A percentile compares a stretch with the other conserved stretches of the same genome.
These are phyloP conservation scores for Hestina assimilis DNA, from an alignment of 1,140 invertebrate genomes.

Conservation along the genomic window DNA sequence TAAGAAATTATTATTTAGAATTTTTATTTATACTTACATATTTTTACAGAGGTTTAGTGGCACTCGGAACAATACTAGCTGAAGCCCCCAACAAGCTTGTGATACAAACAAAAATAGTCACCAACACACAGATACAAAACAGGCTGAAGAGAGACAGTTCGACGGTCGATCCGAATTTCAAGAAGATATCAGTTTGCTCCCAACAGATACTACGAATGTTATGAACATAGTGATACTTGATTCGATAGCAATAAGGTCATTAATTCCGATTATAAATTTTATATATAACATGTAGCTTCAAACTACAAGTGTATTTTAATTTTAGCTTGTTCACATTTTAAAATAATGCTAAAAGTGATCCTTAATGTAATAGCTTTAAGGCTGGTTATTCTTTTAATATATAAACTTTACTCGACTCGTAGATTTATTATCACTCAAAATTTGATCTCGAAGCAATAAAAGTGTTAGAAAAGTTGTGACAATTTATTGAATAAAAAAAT, in stretches of 20 bases:
- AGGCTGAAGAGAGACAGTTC: constrained; percentile 37
- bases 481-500: constrained; percentile 20
- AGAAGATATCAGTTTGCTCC: constrained; percentile 53
- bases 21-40: too few relatives aligned
- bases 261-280: constrained; percentile 10
- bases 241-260: constrained; percentile 12
- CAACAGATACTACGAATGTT: constrained; percentile 66
- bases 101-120: constrained; percentile 61
- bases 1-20: too few relatives aligned
- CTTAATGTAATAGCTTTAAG: background rate
- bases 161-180: constrained; percentile 13
- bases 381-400: background rate
- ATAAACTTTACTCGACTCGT: background rate
- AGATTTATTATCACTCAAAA: background rate
- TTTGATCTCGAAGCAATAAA: background rate
- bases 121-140: constrained; percentile 51
- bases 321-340: background rate
- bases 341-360: background rate
- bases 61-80: constrained; percentile 64
- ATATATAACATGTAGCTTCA: background rate
- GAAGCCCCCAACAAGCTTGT: constrained; percentile 63
- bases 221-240: constrained; percentile 36
- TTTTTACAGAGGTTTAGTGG: constrained; percentile 60
- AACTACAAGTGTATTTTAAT: background rate
- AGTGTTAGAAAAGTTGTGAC: constrained; percentile 7